Evolutionary conservation across 2,113 vertebrate species (phyloP).

Genomic region (Elgaria multicarinata): DNA sequence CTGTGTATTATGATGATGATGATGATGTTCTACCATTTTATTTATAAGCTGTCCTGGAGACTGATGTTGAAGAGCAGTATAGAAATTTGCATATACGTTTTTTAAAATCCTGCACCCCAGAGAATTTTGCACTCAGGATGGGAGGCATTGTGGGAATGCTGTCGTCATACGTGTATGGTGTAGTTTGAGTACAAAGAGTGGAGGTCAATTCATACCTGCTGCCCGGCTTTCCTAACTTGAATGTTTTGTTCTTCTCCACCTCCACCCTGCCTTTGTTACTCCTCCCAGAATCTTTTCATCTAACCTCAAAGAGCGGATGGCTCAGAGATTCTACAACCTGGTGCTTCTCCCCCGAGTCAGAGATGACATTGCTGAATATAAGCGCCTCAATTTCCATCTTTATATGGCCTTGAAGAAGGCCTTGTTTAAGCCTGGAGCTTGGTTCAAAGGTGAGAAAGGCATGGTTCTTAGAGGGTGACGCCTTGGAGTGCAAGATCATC

Average conservation of each 20-base stretch:
- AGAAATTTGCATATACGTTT: neutral
- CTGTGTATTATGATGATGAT: neutral
- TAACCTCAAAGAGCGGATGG: constrained; percentile 96
- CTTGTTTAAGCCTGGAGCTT: constrained; percentile 95
- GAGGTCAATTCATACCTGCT: neutral
- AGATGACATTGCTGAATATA: constrained; percentile 95
- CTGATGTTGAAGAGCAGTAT: neutral
- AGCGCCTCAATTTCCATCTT: constrained; percentile 95
- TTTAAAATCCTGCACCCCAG: too few relatives aligned
- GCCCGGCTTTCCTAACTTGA: neutral
- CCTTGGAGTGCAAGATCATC: neutral
- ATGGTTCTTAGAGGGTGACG: neutral
- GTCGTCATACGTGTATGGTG: neutral
- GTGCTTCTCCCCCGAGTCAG: constrained; percentile 91
- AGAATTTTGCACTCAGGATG: neutral
- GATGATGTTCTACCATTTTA: neutral
- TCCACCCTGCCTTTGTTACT: neutral
- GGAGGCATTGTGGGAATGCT: neutral
- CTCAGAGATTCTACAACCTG: constrained; percentile 95
- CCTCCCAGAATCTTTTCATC: constrained; percentile 91
- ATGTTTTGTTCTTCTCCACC: neutral
- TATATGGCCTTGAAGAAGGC: constrained; percentile 97
- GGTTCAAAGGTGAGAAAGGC: constrained; percentile 92
- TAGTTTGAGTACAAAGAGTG: too few relatives aligned
- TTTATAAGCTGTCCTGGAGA: neutral